Conservation (phyloP, 2,888 invertebrate species). For the Tortricodes alternella region DNA sequence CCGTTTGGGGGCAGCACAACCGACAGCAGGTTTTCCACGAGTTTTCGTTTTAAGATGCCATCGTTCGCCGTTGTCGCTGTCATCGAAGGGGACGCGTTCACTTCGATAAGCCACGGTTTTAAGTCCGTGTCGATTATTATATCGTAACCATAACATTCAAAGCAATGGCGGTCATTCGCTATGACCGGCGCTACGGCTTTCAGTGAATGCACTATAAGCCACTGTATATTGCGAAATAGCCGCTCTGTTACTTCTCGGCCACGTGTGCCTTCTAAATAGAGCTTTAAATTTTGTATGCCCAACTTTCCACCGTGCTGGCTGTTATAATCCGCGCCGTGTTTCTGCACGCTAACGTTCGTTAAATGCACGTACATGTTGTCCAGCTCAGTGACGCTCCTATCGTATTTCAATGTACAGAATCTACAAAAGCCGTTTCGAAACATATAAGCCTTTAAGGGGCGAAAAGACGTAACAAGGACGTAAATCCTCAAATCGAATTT, state of each 20-base stretch:
- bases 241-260: constrained; percentile 93
- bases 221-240: constrained; percentile 93
- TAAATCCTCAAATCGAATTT: constrained; percentile 96
- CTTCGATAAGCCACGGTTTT: constrained; percentile 96
- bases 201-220: constrained; percentile 94
- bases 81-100: constrained; percentile 96
- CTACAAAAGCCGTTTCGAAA: constrained; percentile 96
- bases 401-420: constrained; percentile 97
- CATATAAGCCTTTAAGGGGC: constrained; percentile 95
- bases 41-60: constrained; percentile 94
- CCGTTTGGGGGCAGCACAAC: constrained; percentile 94
- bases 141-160: constrained; percentile 97
- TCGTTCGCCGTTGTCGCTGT: constrained; percentile 96
- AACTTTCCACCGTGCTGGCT: constrained; percentile 96
- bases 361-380: constrained; percentile 97
- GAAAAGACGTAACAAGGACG: constrained; percentile 95
- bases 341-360: constrained; percentile 98
- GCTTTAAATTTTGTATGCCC: constrained; percentile 92
- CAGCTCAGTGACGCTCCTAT: constrained; percentile 91
- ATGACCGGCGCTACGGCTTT: constrained; percentile 95
- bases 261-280: constrained; percentile 94
- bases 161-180: constrained; percentile 94
- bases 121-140: constrained; percentile 96
- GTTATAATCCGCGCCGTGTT: constrained; percentile 95
- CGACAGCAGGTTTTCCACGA: constrained; percentile 95